These are phyloP conservation scores for Garrulus glandarius DNA, from an alignment of 2,797 vertebrate species.

Conservation along the genomic window DNA sequence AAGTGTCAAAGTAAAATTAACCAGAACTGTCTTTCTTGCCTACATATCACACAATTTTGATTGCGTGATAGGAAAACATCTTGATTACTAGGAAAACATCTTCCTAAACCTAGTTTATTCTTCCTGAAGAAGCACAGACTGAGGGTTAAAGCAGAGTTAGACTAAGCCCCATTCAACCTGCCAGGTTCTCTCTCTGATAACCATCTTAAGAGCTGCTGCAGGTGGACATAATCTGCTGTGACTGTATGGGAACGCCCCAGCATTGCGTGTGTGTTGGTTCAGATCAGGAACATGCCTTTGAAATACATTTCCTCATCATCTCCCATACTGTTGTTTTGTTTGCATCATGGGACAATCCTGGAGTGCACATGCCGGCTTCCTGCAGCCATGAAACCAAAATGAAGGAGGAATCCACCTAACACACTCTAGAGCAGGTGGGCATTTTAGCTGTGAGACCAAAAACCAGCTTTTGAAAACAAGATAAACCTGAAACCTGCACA, in stretches of 20 bases:
- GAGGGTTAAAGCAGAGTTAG: neutral
- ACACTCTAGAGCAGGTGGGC: neutral
- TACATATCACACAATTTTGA: neutral
- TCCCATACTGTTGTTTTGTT: neutral
- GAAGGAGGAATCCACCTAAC: neutral
- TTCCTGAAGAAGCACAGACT: neutral
- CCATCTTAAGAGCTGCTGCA: neutral
- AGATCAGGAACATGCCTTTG: neutral
- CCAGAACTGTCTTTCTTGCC: neutral
- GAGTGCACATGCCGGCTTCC: neutral
- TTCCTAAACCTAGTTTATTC: neutral
- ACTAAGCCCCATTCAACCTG: neutral
- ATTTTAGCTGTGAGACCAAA: neutral
- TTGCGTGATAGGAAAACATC: neutral
- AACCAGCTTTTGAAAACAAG: neutral
- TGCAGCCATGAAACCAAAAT: neutral
- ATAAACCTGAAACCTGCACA: neutral
- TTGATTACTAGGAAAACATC: neutral
- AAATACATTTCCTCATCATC: neutral
- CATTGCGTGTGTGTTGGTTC: accelerated
- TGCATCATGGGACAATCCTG: neutral
- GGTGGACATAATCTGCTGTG: neutral
- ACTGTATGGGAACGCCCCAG: neutral
- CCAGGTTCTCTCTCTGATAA: neutral
- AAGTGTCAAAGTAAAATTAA: neutral